Evolutionary conservation across 2,113 vertebrate species (phyloP), one percentile per base, ranked within the genome.

Genomic region (Benitochromis conjunctus): DNA sequence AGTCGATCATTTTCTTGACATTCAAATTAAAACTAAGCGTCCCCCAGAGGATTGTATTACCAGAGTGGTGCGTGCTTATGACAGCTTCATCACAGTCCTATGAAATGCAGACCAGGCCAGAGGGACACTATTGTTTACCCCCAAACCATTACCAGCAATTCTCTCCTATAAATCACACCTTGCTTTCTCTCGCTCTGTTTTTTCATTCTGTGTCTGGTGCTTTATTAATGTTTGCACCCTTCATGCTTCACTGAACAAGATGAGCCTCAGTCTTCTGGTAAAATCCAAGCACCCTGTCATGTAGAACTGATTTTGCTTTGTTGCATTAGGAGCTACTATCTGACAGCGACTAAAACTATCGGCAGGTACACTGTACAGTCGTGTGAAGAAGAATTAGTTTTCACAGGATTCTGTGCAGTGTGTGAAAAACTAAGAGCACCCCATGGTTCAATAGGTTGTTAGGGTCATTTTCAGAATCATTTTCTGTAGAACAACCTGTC

Each of bases 1-100:
- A 94, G 92, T 94, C 92, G 84, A 95, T 95, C 93, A 93, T 92
- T 90, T 92, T 86, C 85, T 62, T 94, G 93, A 94, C 94, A 91
- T 86, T 88, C 90, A 95, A 95, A 95, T 95, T 94, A 95, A 94
- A 94, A 92, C 85, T 89, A 93, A 95, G 83, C 88, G 56, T 90
- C 82, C 93, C 86, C 86, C 36, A 43, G 89, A 92, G 92, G 91
- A 93, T 84, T 90, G 80, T 76, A 91, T 95, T 92, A 88, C 64
- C 54, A 19, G 56, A 92, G 89, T 84, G 83, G 58, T 89, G 87
- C 11, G 6, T 85, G 84, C 80, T 88, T 89, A 87, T 94, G 94
- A 95, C 94, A 95, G 92, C 89, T 94, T 92, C 93, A 94, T 95
- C 93, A 92, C 90, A 86, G 86, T 48, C 2, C 80, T 86, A 84